Evolutionary conservation across 1,140 invertebrate species (phyloP).

Genomic region (Platyscapa corneri): DNA sequence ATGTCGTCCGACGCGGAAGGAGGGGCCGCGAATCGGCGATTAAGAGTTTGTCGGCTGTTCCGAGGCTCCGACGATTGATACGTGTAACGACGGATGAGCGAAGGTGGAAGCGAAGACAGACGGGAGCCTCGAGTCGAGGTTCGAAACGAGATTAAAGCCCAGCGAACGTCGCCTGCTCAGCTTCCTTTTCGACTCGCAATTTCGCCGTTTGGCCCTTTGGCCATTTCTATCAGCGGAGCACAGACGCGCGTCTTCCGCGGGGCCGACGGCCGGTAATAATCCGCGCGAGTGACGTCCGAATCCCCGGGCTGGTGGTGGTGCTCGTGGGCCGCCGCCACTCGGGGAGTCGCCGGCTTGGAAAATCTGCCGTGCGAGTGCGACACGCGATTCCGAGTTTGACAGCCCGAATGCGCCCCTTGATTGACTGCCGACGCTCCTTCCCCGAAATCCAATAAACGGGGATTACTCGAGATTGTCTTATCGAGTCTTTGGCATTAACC

Average conservation of each 20-base stretch:
- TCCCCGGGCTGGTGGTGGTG: too few relatives aligned
- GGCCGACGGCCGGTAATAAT: too few relatives aligned
- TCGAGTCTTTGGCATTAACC: slow-evolving; percentile 32
- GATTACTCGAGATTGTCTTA: slow-evolving; percentile 46
- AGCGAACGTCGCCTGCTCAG: background rate
- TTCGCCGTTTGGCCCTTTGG: too few relatives aligned
- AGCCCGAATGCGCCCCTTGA: background rate
- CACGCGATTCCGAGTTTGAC: slow-evolving; percentile 22
- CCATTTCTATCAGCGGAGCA: too few relatives aligned
- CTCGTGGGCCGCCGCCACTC: slow-evolving; percentile 25
- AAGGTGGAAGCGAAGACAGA: too few relatives aligned
- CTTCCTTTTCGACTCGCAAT: background rate
- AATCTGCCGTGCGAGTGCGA: slow-evolving; percentile 59
- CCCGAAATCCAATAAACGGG: slow-evolving; percentile 41
- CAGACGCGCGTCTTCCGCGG: too few relatives aligned
- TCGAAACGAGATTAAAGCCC: background rate
- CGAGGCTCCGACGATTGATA: too few relatives aligned
- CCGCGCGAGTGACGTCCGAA: too few relatives aligned
- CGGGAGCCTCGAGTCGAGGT: background rate
- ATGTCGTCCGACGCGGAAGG: too few relatives aligned
- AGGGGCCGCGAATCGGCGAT: too few relatives aligned
- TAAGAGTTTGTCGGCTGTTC: too few relatives aligned
- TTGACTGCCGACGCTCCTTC: slow-evolving; percentile 31
- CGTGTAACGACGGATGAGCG: too few relatives aligned
- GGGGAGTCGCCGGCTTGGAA: slow-evolving; percentile 54